Evolutionary conservation across 2,888 invertebrate genomes (phyloP).

Genomic region (Aricia artaxerxes): DNA sequence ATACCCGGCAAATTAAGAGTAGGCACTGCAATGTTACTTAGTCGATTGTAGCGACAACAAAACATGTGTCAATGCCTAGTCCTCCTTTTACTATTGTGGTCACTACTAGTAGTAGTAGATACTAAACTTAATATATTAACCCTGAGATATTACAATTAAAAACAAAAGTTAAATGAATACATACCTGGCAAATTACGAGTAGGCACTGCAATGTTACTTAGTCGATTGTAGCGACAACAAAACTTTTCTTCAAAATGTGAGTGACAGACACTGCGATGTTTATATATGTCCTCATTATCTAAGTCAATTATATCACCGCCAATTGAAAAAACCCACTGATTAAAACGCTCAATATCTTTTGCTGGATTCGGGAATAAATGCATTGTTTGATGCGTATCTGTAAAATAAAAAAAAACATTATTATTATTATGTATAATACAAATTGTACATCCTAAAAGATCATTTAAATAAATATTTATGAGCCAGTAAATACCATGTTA

Average conservation of each 20-base stretch:
- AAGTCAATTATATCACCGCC: slow-evolving; percentile 40
- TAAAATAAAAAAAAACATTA: neutral
- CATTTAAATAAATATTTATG: too few species aligned
- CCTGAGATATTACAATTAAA: too few species aligned
- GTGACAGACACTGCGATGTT: slow-evolving; percentile 42
- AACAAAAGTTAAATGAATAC: slow-evolving; percentile 4
- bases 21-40: slow-evolving; percentile 42
- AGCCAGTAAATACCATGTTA: too few species aligned
- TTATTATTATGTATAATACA: too few species aligned
- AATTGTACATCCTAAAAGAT: too few species aligned
- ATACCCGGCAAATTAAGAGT: slow-evolving; percentile 42
- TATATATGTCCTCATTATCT: slow-evolving; percentile 39
- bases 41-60: slow-evolving; percentile 20
- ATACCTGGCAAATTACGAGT: slow-evolving; percentile 42
- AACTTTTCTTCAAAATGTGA: slow-evolving; percentile 43
- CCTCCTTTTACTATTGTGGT: too few species aligned
- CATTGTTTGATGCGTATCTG: slow-evolving; percentile 24
- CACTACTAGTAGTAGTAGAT: too few species aligned
- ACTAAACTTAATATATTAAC: too few species aligned
- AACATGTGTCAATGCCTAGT: too few species aligned
- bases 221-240: slow-evolving; percentile 37
- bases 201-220: slow-evolving; percentile 42
- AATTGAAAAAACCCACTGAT: slow-evolving; percentile 41
- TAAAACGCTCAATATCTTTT: slow-evolving; percentile 39
- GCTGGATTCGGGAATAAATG: slow-evolving; percentile 44